Evolutionary conservation across 1,140 invertebrate species (phyloP).

Genomic region (Bombus affinis): DNA sequence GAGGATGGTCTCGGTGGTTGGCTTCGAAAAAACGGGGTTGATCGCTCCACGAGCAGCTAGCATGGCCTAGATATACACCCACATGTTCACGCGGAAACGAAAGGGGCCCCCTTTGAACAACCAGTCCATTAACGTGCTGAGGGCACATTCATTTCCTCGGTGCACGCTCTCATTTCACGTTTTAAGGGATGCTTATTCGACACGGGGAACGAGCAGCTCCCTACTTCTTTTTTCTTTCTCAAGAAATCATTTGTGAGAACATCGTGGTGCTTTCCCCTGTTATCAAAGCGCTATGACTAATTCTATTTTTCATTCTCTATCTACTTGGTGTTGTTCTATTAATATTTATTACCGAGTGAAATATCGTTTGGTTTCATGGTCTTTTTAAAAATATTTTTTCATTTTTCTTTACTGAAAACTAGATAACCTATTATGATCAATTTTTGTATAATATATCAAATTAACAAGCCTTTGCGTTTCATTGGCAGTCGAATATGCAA

Average conservation of each 20-base stretch:
- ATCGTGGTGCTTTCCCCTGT: not conserved
- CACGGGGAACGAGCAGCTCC: not conserved
- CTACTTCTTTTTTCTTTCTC: not conserved
- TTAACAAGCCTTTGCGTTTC: too few species aligned
- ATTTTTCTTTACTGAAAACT: not conserved
- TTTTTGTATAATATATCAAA: too few species aligned
- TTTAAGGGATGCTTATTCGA: slow-evolving; percentile 23
- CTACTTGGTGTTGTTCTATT: too few species aligned
- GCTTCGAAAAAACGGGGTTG: slow-evolving; percentile 50
- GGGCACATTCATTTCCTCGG: slow-evolving; percentile 50
- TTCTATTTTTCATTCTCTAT: too few species aligned
- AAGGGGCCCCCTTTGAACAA: slow-evolving; percentile 13
- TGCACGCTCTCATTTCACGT: slow-evolving; percentile 38
- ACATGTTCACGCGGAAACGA: slow-evolving; percentile 57
- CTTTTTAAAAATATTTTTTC: not conserved
- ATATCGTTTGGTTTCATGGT: not conserved
- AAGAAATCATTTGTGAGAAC: not conserved
- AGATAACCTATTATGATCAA: too few species aligned
- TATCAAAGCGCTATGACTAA: not conserved
- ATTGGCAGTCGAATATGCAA: too few species aligned
- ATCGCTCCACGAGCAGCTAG: slow-evolving; percentile 17
- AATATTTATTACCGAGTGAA: not conserved
- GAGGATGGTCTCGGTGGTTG: slow-evolving; percentile 57
- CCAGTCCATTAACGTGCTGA: slow-evolving; percentile 32
- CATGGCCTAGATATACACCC: slow-evolving; percentile 54